A percentile compares a stretch with the other conserved stretches of the same genome.
phyloP scores from a whole-genome alignment of 2,113 vertebrate species.

The Pampusana beccarii region DNA sequence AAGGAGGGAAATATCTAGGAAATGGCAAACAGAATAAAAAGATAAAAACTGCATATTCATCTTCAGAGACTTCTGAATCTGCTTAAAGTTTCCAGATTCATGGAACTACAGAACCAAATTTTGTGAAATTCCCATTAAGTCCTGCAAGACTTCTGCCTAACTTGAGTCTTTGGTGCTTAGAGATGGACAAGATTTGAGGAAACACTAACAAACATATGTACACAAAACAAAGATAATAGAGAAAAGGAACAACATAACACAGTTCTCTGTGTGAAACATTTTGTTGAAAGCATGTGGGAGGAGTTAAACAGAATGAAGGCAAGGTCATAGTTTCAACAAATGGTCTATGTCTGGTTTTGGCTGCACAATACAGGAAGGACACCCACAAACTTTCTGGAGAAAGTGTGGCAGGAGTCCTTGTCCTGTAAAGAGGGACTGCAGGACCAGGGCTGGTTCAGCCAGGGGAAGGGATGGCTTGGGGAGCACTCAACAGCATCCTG shows the following conservation, averaged over 20 bases:
- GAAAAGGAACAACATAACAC: not conserved
- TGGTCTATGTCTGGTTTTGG: not conserved
- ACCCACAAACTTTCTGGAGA: not conserved
- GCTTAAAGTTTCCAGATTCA: not conserved
- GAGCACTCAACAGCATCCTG: not conserved
- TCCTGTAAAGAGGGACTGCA: accelerated
- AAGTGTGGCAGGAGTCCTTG: not conserved
- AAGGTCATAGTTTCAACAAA: not conserved
- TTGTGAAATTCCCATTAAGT: not conserved
- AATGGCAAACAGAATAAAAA: not conserved
- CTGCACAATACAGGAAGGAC: not conserved
- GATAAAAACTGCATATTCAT: not conserved
- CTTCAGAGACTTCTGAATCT: not conserved
- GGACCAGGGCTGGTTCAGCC: not conserved
- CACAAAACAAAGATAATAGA: not conserved
- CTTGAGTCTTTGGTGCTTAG: not conserved
- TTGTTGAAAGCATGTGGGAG: not conserved
- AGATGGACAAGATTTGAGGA: not conserved
- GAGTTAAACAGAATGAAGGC: not conserved
- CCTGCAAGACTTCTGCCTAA: not conserved
- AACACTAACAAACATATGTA: not conserved
- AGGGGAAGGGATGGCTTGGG: accelerated
- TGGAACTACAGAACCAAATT: not conserved
- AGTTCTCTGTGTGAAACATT: not conserved
- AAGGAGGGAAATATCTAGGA: not conserved